Conservation (phyloP, 2,113 vertebrate genomes). For the Hippocampus zosterae region DNA sequence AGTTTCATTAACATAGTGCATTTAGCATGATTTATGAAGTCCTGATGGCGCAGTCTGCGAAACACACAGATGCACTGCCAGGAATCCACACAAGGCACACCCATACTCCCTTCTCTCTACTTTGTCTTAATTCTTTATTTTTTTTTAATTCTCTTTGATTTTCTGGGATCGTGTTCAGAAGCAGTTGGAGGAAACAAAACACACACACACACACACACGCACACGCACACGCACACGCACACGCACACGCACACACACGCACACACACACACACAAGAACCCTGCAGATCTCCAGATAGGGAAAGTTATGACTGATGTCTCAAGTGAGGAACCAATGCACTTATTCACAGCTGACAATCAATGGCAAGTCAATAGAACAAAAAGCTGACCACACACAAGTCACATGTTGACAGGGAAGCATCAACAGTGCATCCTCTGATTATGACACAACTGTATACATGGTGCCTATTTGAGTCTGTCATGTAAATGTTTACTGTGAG, state of each 20-base stretch:
- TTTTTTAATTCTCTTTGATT: constrained; percentile 21
- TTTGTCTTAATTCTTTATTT: constrained; percentile 23
- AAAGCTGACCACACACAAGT: constrained; percentile 51
- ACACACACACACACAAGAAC: constrained; percentile 25
- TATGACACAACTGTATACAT: constrained; percentile 46
- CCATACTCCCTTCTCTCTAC: constrained; percentile 44
- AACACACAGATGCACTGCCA: constrained; percentile 24
- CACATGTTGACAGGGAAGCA: constrained; percentile 50
- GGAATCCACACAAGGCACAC: constrained; percentile 11
- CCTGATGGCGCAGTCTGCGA: background rate
- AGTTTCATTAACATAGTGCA: constrained; percentile 1
- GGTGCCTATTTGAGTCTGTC: constrained; percentile 36
- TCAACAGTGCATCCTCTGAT: constrained; percentile 50
- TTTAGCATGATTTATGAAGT: constrained; percentile 18
- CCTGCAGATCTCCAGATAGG: constrained; percentile 22
- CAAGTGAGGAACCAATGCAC: constrained; percentile 59
- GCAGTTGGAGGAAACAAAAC: background rate
- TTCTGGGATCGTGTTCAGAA: constrained; percentile 31
- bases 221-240: background rate
- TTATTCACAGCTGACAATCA: constrained; percentile 62
- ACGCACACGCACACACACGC: constrained; percentile 3
- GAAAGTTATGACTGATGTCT: constrained; percentile 52
- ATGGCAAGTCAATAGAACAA: constrained; percentile 47
- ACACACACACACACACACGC: constrained; percentile 3
- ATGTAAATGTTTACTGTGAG: constrained; percentile 50